Percentiles rank a stretch among this genome's conserved stretches.
These are phyloP conservation scores for Carettochelys insculpta DNA, from an alignment of 2,113 vertebrate species.

Conservation along the genomic window DNA sequence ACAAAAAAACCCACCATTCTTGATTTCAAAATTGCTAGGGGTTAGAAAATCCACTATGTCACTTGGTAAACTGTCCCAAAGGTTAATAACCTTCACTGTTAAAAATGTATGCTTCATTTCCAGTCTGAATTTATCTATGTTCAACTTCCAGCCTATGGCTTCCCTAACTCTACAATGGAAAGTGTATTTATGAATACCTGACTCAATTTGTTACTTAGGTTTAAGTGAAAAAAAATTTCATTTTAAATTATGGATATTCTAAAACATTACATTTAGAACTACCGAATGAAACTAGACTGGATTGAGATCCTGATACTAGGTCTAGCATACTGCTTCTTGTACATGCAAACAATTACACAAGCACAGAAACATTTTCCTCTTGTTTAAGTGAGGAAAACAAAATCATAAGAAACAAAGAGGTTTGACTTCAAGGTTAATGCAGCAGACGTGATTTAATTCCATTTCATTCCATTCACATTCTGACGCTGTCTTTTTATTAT, in stretches of 20 bases:
- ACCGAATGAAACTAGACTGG: neutral
- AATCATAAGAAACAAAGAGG: constrained; percentile 26
- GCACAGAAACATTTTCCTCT: neutral
- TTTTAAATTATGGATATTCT: neutral
- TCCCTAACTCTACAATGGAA: neutral
- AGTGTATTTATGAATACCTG: neutral
- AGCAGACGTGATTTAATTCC: constrained; percentile 27
- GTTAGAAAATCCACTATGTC: neutral
- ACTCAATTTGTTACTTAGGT: neutral
- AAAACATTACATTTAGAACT: neutral
- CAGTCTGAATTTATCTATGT: neutral
- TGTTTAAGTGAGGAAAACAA: constrained; percentile 36
- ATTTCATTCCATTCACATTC: constrained; percentile 7
- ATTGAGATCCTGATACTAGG: neutral
- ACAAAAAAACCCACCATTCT: neutral
- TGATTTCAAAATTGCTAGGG: neutral
- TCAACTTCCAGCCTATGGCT: neutral
- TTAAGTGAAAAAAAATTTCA: neutral
- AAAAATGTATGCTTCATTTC: neutral
- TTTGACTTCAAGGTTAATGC: constrained; percentile 49
- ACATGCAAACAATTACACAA: neutral
- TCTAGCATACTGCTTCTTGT: neutral
- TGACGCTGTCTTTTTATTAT: constrained; percentile 1
- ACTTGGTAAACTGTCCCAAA: neutral
- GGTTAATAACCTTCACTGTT: neutral